Evolutionary conservation across 2,797 vertebrate genomes (phyloP).

Genomic region (Tenualosa ilisha): DNA sequence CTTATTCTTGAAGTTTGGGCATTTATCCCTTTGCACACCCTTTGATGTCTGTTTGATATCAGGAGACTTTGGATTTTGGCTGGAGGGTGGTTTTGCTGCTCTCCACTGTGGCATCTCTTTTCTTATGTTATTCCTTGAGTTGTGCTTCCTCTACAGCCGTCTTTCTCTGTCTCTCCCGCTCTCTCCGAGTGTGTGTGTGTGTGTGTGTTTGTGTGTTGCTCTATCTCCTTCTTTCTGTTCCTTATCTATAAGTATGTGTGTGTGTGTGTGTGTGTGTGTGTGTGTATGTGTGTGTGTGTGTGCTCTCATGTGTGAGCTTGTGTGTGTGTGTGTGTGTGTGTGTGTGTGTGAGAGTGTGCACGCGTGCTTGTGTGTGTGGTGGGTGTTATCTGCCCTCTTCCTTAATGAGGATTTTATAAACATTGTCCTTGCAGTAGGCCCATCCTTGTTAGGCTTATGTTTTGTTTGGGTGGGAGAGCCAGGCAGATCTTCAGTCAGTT

Average conservation of each 20-base stretch:
- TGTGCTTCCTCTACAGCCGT: conserved; percentile 55
- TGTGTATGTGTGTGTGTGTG: conserved; percentile 52
- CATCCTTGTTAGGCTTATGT: conserved; percentile 81
- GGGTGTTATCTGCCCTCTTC: conserved; percentile 90
- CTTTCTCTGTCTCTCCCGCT: conserved; percentile 58
- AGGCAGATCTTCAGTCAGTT: conserved; percentile 69
- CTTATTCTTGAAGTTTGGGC: conserved; percentile 60
- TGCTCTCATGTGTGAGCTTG: conserved; percentile 76
- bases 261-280: conserved; percentile 56
- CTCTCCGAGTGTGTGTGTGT: conserved; percentile 54
- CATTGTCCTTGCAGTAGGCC: conserved; percentile 83
- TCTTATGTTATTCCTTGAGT: conserved; percentile 65
- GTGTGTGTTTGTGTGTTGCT: conserved; percentile 55
- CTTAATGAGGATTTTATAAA: conserved; percentile 99
- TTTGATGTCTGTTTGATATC: conserved; percentile 63
- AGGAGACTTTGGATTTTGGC: conserved; percentile 64
- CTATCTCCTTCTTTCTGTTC: conserved; percentile 70
- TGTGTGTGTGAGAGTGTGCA: conserved; percentile 50
- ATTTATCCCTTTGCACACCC: conserved; percentile 77
- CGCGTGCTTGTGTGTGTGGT: conserved; percentile 54
- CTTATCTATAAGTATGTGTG: conserved; percentile 85
- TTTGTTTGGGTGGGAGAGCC: conserved; percentile 79
- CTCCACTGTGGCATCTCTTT: conserved; percentile 79
- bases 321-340: conserved; percentile 51
- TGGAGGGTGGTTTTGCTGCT: conserved; percentile 80